Conservation (phyloP, 1,140 invertebrate genomes). For the Trypoxylus dichotomus region DNA sequence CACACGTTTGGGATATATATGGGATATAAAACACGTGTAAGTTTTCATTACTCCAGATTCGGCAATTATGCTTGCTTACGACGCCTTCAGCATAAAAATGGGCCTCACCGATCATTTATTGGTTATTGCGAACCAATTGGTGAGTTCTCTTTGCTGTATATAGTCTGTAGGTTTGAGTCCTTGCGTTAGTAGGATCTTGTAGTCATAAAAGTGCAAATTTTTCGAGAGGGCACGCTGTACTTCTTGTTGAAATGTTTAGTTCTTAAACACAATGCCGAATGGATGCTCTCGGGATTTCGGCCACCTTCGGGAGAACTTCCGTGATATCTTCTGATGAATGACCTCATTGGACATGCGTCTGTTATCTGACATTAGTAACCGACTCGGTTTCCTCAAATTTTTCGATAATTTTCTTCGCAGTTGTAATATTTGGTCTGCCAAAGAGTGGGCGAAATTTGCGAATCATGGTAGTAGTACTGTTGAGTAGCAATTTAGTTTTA, state of each 20-base stretch:
- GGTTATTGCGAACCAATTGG: too few relatives aligned
- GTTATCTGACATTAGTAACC: neutral
- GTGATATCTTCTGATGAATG: neutral
- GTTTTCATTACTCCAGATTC: too few relatives aligned
- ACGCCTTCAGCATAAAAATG: too few relatives aligned
- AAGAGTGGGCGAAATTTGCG: neutral
- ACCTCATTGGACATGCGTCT: neutral
- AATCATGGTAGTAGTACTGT: neutral
- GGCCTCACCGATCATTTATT: too few relatives aligned
- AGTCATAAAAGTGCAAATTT: neutral
- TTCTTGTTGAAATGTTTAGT: slow-evolving; percentile 8
- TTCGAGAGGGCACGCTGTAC: neutral
- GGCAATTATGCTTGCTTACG: too few relatives aligned
- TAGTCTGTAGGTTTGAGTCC: too few relatives aligned
- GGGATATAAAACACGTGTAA: too few relatives aligned
- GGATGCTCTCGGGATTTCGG: neutral
- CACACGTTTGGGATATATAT: too few relatives aligned
- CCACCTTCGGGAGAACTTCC: neutral
- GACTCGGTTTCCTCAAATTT: slow-evolving; percentile 12
- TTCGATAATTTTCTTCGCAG: neutral
- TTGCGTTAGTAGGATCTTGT: too few relatives aligned
- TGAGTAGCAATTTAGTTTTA: too few relatives aligned
- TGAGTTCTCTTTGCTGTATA: too few relatives aligned
- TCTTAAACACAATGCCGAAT: slow-evolving; percentile 10
- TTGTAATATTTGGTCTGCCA: neutral